Conservation (phyloP, 1,140 invertebrate genomes). For the Cydia pomonella region DNA sequence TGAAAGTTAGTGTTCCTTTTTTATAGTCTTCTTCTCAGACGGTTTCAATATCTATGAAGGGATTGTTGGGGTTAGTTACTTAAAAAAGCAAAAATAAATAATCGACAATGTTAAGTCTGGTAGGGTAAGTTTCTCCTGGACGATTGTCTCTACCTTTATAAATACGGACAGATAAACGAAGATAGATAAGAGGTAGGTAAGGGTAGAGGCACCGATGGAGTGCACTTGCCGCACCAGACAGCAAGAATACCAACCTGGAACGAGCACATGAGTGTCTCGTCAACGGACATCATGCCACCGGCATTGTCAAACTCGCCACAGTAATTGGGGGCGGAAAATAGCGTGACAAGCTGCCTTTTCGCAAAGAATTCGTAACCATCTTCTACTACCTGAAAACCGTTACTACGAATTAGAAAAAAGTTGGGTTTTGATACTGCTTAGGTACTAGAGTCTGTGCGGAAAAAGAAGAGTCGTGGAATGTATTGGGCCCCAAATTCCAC, state of each 20-base stretch:
- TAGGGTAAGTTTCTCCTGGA: background rate
- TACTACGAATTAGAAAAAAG: slow-evolving; percentile 14
- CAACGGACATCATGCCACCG: slow-evolving; percentile 99
- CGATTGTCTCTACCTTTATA: background rate
- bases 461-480: too few relatives aligned
- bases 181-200: background rate
- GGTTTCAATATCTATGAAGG: slow-evolving; percentile 33
- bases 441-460: too few relatives aligned
- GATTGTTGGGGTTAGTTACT: slow-evolving; percentile 19
- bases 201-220: background rate
- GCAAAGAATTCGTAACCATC: slow-evolving; percentile 96
- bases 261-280: slow-evolving; percentile 99
- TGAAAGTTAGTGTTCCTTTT: slow-evolving; percentile 25
- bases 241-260: slow-evolving; percentile 82
- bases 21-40: slow-evolving; percentile 27
- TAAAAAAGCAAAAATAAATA: slow-evolving; percentile 29
- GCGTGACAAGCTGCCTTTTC: slow-evolving; percentile 94
- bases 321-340: slow-evolving; percentile 94
- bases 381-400: slow-evolving; percentile 88
- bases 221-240: background rate
- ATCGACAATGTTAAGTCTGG: slow-evolving; percentile 26
- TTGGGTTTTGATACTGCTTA: too few relatives aligned
- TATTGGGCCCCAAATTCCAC: too few relatives aligned
- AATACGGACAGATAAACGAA: background rate
- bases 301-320: slow-evolving; percentile 96